These are phyloP conservation scores for Ceyx erithaca DNA, from an alignment of 2,797 vertebrate genomes.

Conservation along the genomic window DNA sequence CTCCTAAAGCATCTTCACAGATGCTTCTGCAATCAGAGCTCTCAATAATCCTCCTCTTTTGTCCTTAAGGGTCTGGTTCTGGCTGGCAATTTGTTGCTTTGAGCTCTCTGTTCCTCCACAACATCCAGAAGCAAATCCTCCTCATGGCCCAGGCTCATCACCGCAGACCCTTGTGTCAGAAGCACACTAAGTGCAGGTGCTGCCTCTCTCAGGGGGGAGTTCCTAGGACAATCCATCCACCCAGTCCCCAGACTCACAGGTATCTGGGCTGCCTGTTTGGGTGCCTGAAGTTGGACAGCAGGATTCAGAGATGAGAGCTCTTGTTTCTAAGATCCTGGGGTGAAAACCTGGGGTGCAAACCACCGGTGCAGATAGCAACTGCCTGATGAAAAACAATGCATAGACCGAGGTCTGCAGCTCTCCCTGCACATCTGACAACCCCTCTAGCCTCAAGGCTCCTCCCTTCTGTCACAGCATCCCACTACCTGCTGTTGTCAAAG, in stretches of 20 bases:
- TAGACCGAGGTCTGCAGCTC: neutral
- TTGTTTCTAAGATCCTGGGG: neutral
- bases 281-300: neutral
- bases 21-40: conserved; percentile 55
- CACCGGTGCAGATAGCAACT: neutral
- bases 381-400: fast-evolving
- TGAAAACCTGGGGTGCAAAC: neutral
- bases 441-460: neutral
- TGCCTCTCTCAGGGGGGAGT: neutral
- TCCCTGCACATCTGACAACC: neutral
- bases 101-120: neutral
- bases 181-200: neutral
- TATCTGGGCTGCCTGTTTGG: neutral
- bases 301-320: neutral
- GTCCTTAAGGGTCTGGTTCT: conserved; percentile 29
- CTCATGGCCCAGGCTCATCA: neutral
- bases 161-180: neutral
- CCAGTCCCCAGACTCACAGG: neutral
- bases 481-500: neutral
- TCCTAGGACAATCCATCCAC: neutral
- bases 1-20: conserved; percentile 51
- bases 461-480: neutral
- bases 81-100: conserved; percentile 24
- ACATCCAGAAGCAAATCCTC: neutral
- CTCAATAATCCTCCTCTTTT: conserved; percentile 41